Evolutionary conservation across 2,888 invertebrate genomes (phyloP), one percentile per base, ranked within the genome.

Genomic region (Hirtodrosophila alboralis): DNA sequence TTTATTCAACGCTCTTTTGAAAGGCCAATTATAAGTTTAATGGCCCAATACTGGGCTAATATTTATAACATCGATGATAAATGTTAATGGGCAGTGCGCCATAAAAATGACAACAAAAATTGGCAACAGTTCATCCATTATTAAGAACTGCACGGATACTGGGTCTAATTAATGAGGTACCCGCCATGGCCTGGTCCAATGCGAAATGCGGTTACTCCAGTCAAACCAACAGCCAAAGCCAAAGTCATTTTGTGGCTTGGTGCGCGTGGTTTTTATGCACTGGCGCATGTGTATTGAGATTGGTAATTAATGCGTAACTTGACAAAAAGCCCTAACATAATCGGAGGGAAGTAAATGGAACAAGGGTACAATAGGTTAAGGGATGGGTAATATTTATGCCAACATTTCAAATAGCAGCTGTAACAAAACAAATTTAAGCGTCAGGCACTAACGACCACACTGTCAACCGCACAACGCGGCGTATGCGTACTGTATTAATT

Each of bases 261-360:
- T 33, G 34, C 52, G 61, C 33, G 41, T 43, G 76, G 48, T 56
- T 64, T 77, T 77, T 66, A 77, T 75, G 77, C 63, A 60, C 43
- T 65, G 54, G 51, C 56, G 56, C 61, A 70, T 62, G 56, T 44
- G 71, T 60, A 60, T 65, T 56, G 71, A 66, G 68, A 73, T 78
- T 81, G 69, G 61, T 70, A 75, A 75, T 78, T 73, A 78, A 81
- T 66, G 77, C 58, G 38, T 27, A 52, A 44, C 54, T 63, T 52
- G 62, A 31, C 56, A 16, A 31, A 38, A 18, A 6, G 13, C 30
- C 16, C 4, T 34, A 36, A 28, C 53, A 23, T 67, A 59, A 64
- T 64, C 40, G 57, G 21, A 23, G 28, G 4, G 36, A 23, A 28
- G 28, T 31, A 16, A 38, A 18, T 12, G 21, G 31, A 21, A 31